Percentiles rank a stretch among this genome's conserved stretches.
Evolutionary conservation across 2,888 invertebrate species (phyloP).

Genomic region (Adelognathus sp.): DNA sequence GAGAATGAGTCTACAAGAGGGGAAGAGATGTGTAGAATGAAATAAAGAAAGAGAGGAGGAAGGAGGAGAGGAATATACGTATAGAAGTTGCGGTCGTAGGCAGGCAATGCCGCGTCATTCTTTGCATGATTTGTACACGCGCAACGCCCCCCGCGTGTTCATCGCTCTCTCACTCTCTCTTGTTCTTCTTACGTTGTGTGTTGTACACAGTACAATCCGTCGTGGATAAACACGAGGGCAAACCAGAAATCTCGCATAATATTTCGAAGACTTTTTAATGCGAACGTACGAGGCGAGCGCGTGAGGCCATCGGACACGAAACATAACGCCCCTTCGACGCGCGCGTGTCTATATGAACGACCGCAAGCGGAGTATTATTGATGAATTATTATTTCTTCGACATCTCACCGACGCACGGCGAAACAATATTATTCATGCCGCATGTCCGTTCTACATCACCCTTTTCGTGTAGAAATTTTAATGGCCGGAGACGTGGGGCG

Average conservation of each 20-base stretch:
- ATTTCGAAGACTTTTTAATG: conserved; percentile 66
- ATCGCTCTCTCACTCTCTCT: conserved; percentile 43
- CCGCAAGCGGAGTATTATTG: conserved; percentile 54
- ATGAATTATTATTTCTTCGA: conserved; percentile 67
- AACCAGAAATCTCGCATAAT: conserved; percentile 64
- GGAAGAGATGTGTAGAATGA: conserved; percentile 7
- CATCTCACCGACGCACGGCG: conserved; percentile 44
- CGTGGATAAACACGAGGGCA: conserved; percentile 14
- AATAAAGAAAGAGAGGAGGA: conserved; percentile 9
- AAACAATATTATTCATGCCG: conserved; percentile 66
- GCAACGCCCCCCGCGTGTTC: conserved; percentile 72
- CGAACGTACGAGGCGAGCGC: conserved; percentile 52
- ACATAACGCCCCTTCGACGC: conserved; percentile 61
- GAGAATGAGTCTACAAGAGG: conserved; percentile 5
- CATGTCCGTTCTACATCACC: conserved; percentile 43
- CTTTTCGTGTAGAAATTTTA: conserved; percentile 20
- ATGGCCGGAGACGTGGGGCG: neutral
- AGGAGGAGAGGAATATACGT: conserved; percentile 21
- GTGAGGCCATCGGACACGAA: neutral
- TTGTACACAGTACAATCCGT: conserved; percentile 8
- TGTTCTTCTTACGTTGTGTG: conserved; percentile 41
- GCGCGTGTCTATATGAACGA: conserved; percentile 9
- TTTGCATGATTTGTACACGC: conserved; percentile 77
- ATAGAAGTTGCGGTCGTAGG: conserved; percentile 39
- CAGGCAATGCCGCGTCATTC: conserved; percentile 75